These are phyloP conservation scores for Hippocampus abdominalis DNA, from an alignment of 2,113 vertebrate genomes.

Conservation along the genomic window DNA sequence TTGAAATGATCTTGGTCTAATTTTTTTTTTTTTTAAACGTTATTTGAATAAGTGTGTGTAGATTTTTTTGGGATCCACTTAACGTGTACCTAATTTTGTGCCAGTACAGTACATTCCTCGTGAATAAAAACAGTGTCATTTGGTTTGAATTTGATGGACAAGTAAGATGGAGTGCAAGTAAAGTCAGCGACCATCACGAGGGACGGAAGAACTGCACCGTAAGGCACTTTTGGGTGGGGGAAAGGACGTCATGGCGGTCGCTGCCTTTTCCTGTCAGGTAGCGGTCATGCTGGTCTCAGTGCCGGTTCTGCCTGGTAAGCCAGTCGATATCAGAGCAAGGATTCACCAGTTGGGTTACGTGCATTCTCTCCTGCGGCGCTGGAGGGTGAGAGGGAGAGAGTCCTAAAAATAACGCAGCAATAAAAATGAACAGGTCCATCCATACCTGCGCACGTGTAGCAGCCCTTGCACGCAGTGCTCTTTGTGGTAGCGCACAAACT, in stretches of 20 bases:
- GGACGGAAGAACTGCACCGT: constrained; percentile 7
- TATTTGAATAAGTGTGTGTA: background rate
- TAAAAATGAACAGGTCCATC: background rate
- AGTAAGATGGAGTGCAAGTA: background rate
- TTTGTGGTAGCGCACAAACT: constrained; percentile 92
- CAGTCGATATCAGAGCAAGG: constrained; percentile 81
- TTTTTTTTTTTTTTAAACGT: background rate
- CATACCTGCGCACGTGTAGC: constrained; percentile 84
- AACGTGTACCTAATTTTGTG: background rate
- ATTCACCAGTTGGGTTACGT: constrained; percentile 86
- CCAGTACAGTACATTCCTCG: background rate
- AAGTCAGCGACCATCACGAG: background rate
- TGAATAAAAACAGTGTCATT: background rate
- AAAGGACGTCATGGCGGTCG: background rate
- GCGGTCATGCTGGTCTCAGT: constrained; percentile 18
- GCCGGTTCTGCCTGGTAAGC: background rate
- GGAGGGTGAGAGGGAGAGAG: constrained; percentile 22
- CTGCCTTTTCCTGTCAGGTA: background rate
- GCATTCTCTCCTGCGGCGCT: constrained; percentile 83
- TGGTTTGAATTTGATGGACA: background rate
- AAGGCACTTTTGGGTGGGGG: constrained; percentile 21
- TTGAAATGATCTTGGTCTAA: background rate
- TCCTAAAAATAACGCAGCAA: background rate
- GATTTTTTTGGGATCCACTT: background rate
- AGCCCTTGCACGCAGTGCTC: constrained; percentile 90